Base-by-base conservation (phyloP, 2,797 vertebrate species). In the Selene dorsalis region DNA sequence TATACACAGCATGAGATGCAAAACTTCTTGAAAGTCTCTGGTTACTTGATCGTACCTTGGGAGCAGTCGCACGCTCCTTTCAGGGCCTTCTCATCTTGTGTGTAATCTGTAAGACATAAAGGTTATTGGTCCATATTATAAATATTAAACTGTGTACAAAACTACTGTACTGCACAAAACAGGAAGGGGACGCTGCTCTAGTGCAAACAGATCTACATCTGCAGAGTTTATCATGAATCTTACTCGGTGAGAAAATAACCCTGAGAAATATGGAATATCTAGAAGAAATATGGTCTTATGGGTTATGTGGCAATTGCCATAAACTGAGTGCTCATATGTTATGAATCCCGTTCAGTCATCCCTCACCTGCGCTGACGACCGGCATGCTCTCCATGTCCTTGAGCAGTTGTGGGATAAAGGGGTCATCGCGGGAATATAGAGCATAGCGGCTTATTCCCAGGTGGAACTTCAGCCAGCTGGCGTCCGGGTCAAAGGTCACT, bases 401-500 rank as follows among this genome's bases (percentile, higher is more conserved):
- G 30, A 98, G 94, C 17, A 99, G 96, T 0, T 73, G 82, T 60
- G 76, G 83, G 63, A 98, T 7, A 0, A 86, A 18, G 0, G 93
- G 83, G 82, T 97, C 96, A 22, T 94, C 89, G 1, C 95, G 93
- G 0, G 96, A 89, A 78, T 99, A 99, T 22, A 99, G 93, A 13
- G 96, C 96, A 0, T 96, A 94, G 35, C 95, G 95, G 75, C 67
- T 96, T 75, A 99, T 99, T 18, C 96, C 97, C 84, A 96, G 87
- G 79, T 99, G 97, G 90, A 99, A 99, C 80, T 95, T 96, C 53
- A 99, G 79, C 98, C 98, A 99, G 86, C 93, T 95, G 88, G 97
- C 94, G 0, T 96, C 88, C 0, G 90, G 91, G 61, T 93, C 93
- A 32, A 97, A 94, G 69, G 70, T 94, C 80, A 92, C 88, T 1